phyloP scores from a whole-genome alignment of 2,888 invertebrate genomes.

The Dione vanillae region DNA sequence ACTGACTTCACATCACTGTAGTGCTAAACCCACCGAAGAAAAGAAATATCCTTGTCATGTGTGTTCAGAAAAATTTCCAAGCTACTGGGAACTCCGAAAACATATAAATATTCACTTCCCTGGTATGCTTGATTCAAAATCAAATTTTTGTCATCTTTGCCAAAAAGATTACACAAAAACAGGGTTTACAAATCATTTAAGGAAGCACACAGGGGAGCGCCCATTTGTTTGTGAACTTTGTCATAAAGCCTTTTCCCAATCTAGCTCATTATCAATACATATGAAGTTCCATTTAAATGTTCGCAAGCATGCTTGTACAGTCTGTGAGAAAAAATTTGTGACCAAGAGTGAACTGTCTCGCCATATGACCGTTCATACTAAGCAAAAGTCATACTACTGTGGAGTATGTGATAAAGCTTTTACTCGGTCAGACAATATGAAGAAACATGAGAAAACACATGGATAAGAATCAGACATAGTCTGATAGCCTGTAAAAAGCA shows the following conservation, averaged over 20 bases:
- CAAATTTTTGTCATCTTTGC: slow-evolving; percentile 82
- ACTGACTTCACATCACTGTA: slow-evolving; percentile 74
- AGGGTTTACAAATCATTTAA: slow-evolving; percentile 81
- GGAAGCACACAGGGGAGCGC: slow-evolving; percentile 80
- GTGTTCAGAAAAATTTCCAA: slow-evolving; percentile 79
- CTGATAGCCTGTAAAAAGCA: slow-evolving; percentile 43
- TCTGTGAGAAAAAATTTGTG: slow-evolving; percentile 83
- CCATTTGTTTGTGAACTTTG: slow-evolving; percentile 83
- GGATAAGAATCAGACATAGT: slow-evolving; percentile 59
- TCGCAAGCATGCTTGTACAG: slow-evolving; percentile 80
- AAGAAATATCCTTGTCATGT: slow-evolving; percentile 82
- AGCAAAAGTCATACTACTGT: slow-evolving; percentile 82
- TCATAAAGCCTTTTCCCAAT: slow-evolving; percentile 81
- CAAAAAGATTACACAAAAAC: slow-evolving; percentile 83
- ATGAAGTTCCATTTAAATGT: slow-evolving; percentile 83
- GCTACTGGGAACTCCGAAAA: slow-evolving; percentile 80
- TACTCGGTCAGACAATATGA: slow-evolving; percentile 82
- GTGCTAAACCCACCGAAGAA: slow-evolving; percentile 78
- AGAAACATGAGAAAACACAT: slow-evolving; percentile 83
- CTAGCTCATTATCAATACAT: slow-evolving; percentile 81
- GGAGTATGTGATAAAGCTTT: slow-evolving; percentile 83
- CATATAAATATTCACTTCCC: slow-evolving; percentile 81
- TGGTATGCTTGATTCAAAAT: slow-evolving; percentile 81
- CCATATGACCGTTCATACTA: slow-evolving; percentile 83
- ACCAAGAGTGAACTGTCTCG: slow-evolving; percentile 83